These are phyloP conservation scores for Caenorhabditis drosophilae DNA, from an alignment of 2,888 invertebrate species.

Conservation along the genomic window DNA sequence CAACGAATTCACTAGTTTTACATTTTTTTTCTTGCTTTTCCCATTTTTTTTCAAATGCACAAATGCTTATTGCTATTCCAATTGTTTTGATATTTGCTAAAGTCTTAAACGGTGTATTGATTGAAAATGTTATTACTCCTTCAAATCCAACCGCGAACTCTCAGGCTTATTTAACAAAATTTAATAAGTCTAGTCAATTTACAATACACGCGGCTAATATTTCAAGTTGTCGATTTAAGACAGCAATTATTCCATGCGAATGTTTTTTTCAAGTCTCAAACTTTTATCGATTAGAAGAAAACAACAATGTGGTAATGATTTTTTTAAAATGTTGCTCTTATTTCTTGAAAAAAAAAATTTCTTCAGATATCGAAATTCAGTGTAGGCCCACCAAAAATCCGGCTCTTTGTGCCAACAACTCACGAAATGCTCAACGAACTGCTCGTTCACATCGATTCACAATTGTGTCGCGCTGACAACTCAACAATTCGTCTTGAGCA, in stretches of 20 bases:
- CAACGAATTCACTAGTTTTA: no score
- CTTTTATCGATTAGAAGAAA: conserved; percentile 39
- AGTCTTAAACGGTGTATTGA: no score
- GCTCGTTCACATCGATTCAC: conserved; percentile 36
- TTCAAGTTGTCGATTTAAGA: conserved; percentile 45
- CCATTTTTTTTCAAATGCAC: no score
- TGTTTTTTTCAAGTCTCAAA: conserved; percentile 42
- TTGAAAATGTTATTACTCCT: neutral
- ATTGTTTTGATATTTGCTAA: no score
- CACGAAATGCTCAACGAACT: conserved; percentile 51
- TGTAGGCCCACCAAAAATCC: conserved; percentile 42
- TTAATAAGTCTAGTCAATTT: conserved; percentile 30
- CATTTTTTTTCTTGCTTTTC: neutral
- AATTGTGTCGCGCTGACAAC: conserved; percentile 40
- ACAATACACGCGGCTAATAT: conserved; percentile 39
- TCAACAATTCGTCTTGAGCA: conserved; percentile 35
- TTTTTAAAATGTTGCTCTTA: neutral
- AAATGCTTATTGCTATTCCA: no score
- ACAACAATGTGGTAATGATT: conserved; percentile 22
- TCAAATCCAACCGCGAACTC: conserved; percentile 25
- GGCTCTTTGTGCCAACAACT: conserved; percentile 37
- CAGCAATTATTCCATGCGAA: conserved; percentile 47
- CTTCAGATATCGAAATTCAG: conserved; percentile 35
- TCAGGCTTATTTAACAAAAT: conserved; percentile 34
- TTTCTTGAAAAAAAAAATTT: neutral